Percentiles rank a stretch among this genome's conserved stretches.
Conservation (phyloP, 2,797 vertebrate genomes). For the Smutsia temminckii region DNA sequence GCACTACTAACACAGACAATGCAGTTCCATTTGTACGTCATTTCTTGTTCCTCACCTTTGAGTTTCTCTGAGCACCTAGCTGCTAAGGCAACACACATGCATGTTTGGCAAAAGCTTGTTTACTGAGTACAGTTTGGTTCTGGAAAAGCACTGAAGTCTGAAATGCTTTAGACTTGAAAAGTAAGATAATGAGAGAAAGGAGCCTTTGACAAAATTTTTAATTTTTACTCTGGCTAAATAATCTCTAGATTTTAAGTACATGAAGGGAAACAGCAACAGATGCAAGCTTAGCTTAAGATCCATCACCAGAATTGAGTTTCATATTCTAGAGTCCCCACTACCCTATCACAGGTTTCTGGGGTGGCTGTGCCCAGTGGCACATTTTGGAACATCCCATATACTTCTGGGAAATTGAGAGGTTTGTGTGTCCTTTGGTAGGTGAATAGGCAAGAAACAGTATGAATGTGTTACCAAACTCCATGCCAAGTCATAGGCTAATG, state of each 20-base stretch:
- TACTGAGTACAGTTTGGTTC: not conserved
- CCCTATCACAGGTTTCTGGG: not conserved
- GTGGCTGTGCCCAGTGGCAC: not conserved
- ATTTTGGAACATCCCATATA: conserved; percentile 35
- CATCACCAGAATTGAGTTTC: not conserved
- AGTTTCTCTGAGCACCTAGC: conserved; percentile 43
- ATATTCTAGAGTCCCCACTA: not conserved
- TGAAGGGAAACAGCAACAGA: conserved; percentile 37
- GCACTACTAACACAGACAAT: conserved; percentile 38
- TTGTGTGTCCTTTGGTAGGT: not conserved
- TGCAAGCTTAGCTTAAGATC: not conserved
- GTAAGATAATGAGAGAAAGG: not conserved
- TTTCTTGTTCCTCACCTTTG: conserved; percentile 59
- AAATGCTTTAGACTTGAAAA: conserved; percentile 26
- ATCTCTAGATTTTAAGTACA: conserved; percentile 38
- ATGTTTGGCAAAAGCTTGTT: not conserved
- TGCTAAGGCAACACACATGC: not conserved
- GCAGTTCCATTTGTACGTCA: conserved; percentile 51
- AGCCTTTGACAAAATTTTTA: conserved; percentile 13
- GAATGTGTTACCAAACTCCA: not conserved
- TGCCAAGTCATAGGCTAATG: not conserved
- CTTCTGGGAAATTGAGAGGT: conserved; percentile 13
- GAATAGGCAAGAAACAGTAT: not conserved
- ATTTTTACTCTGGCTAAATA: conserved; percentile 29
- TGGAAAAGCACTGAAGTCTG: not conserved